Evolutionary conservation across 2,797 vertebrate species (phyloP), one percentile per base, ranked within the genome.

Genomic region (Paguma larvata): DNA sequence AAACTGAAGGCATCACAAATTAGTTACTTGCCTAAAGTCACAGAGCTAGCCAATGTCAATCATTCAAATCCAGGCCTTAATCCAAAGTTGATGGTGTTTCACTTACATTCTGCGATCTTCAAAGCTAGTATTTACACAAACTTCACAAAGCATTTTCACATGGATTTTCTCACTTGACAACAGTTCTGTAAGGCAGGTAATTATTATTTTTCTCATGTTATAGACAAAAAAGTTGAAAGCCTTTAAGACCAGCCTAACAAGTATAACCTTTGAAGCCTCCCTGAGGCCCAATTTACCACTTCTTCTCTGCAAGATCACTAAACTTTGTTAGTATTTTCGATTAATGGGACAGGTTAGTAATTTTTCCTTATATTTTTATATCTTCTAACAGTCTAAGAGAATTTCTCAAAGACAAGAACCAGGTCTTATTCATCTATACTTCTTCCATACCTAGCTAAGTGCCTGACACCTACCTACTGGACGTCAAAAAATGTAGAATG

Each of bases 31-130:
- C 41, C 70, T 5, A 94, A 59, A 23, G 77, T 89, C 38, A 85
- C 4, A 97, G 0, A 80, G 51, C 15, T 83, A 84, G 15, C 68
- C 90, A 84, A 93, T 80, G 38, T 73, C 82, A 95, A 16, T 5
- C 19, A 96, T 48, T 92, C 80, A 98, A 83, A 94, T 86, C 44
- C 32, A 90, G 73, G 48, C n/a, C 92, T 96, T 87, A 94, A 88
- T 90, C 65, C 80, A 97, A 97, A 95, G 18, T 6, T 91, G 65
- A 70, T 75, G n/a, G 7, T 44, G 30, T 78, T 94, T 87, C 79
- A 87, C 27, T 85, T 85, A 95, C 30, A 51, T 44, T 85, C 62
- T 38, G 3, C 0, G 18, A 79, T 94, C 94, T 86, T 95, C 86
- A 96, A 94, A 95, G 34, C 90, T 79, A 95, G 30, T 63, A 83